Percentiles rank a stretch among this genome's conserved stretches.
phyloP scores from a whole-genome alignment of 2,113 vertebrate species.

The Ahaetulla prasina region DNA sequence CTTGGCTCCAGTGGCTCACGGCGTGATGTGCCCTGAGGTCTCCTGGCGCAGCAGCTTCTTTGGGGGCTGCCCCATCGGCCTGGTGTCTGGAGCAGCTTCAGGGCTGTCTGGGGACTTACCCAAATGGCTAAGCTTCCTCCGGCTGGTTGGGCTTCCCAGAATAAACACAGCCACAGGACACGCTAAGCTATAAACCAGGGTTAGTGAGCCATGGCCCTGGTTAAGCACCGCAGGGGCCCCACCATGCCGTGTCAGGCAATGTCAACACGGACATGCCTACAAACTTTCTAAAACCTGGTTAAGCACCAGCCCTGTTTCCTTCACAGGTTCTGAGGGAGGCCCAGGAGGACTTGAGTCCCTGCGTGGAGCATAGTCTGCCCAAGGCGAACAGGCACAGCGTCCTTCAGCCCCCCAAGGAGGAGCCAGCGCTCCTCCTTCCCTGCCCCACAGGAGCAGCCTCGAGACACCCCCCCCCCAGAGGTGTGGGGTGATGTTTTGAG shows the following conservation, averaged over 20 bases:
- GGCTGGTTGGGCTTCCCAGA: too few species aligned
- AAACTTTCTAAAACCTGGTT: not conserved
- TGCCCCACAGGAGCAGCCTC: not conserved
- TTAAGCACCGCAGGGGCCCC: too few species aligned
- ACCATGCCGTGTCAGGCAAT: too few species aligned
- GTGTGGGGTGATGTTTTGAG: not conserved
- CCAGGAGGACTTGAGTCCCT: not conserved
- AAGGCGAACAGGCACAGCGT: not conserved
- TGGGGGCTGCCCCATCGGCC: too few species aligned
- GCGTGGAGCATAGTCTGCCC: not conserved
- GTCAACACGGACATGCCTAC: too few species aligned
- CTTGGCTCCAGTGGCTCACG: not conserved
- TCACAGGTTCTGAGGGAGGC: not conserved
- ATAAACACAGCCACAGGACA: too few species aligned
- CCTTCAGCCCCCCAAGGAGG: not conserved
- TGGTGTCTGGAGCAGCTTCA: too few species aligned
- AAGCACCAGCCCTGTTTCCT: not conserved
- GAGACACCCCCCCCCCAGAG: not conserved
- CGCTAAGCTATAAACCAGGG: too few species aligned
- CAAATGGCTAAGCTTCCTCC: too few species aligned
- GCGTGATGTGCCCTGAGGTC: too few species aligned
- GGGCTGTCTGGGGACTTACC: too few species aligned
- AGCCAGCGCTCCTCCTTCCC: not conserved
- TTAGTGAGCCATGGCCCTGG: too few species aligned
- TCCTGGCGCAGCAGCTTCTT: not conserved